phyloP scores from a whole-genome alignment of 2,888 invertebrate genomes.

The Physocephala rufipes region DNA sequence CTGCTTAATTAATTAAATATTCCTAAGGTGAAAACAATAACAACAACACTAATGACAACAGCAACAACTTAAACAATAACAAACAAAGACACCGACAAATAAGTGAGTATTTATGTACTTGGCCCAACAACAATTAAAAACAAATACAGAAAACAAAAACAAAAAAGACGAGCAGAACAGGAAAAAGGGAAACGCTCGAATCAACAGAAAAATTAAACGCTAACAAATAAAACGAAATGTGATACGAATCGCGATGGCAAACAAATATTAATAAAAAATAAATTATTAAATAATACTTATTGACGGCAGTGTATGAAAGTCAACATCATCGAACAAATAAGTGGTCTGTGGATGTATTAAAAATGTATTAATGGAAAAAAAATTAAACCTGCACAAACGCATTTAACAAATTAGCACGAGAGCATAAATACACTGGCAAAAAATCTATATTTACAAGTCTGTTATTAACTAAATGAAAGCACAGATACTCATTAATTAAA shows the following conservation, averaged over 20 bases:
- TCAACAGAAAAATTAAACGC: conserved; percentile 54
- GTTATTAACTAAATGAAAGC: conserved; percentile 27
- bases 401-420: conserved; percentile 1
- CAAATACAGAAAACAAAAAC: not conserved
- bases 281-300: conserved; percentile 12
- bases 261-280: conserved; percentile 25
- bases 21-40: not conserved
- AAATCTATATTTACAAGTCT: conserved; percentile 23
- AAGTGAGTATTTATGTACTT: not conserved
- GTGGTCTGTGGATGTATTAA: conserved; percentile 6
- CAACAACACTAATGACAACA: not conserved
- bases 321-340: not conserved
- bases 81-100: not conserved
- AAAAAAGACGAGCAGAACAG: not conserved
- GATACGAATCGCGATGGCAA: conserved; percentile 31
- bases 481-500: conserved; percentile 36
- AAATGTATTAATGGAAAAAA: conserved; percentile 17
- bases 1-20: conserved; percentile 12
- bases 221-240: conserved; percentile 30
- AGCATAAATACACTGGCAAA: conserved; percentile 6
- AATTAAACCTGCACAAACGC: conserved; percentile 19
- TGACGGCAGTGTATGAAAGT: not conserved
- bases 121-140: not conserved
- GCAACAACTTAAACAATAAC: not conserved
- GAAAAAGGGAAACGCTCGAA: not conserved